A percentile compares a stretch with the other conserved stretches of the same genome.
Evolutionary conservation across 2,113 vertebrate genomes (phyloP).

Genomic region (Lepidothrix coronata): DNA sequence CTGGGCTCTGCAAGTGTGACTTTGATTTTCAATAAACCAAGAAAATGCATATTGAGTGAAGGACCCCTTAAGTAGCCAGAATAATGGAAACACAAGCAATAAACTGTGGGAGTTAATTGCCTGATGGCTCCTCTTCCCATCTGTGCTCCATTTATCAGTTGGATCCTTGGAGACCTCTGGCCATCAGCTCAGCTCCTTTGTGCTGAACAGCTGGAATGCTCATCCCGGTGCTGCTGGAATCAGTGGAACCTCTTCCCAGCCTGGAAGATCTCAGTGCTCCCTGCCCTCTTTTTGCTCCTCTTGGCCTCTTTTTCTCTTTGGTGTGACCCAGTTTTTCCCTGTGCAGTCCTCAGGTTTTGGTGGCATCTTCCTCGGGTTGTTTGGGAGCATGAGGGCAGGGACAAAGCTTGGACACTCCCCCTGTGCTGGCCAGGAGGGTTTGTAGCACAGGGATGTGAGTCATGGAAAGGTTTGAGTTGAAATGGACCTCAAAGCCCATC

Average conservation of each 20-base stretch:
- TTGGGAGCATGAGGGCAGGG: not conserved
- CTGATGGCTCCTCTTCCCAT: constrained; percentile 21
- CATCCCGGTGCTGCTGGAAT: constrained; percentile 11
- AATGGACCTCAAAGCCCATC: not conserved
- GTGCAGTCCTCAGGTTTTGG: constrained; percentile 10
- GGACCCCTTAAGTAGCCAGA: not conserved
- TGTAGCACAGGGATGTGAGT: not conserved
- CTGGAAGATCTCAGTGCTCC: constrained; percentile 1
- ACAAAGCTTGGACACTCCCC: not conserved
- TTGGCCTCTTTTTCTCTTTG: constrained; percentile 36
- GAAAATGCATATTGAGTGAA: not conserved
- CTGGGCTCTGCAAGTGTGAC: not conserved
- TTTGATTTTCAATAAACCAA: not conserved
- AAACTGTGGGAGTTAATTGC: constrained; percentile 24
- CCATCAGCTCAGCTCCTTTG: not conserved
- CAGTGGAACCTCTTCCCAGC: constrained; percentile 32
- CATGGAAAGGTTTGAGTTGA: not conserved
- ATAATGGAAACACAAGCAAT: not conserved
- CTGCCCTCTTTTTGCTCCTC: constrained; percentile 21
- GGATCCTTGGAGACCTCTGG: constrained; percentile 1
- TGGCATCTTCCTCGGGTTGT: not conserved
- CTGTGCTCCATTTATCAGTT: not conserved
- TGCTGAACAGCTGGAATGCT: constrained; percentile 9
- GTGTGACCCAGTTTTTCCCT: not conserved
- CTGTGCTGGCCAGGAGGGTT: not conserved